These are phyloP conservation scores for Delia radicum DNA, from an alignment of 1,140 invertebrate genomes.

Conservation along the genomic window DNA sequence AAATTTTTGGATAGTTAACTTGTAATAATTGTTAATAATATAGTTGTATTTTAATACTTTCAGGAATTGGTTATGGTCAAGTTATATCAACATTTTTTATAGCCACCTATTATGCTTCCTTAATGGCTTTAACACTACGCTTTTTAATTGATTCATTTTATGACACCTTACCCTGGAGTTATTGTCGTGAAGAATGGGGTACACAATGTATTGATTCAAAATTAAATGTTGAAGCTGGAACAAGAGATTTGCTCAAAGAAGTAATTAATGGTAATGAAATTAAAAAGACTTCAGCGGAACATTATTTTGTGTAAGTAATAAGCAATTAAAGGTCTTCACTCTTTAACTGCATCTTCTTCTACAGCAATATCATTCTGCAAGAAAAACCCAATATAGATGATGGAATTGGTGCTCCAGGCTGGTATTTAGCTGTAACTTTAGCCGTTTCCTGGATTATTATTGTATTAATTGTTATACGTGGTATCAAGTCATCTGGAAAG, in stretches of 20 bases:
- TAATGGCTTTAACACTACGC: conserved; percentile 73
- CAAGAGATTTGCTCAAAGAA: not conserved
- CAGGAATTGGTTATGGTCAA: conserved; percentile 77
- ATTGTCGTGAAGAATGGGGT: conserved; percentile 64
- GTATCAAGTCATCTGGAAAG: conserved; percentile 76
- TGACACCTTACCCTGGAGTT: conserved; percentile 63
- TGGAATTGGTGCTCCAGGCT: conserved; percentile 70
- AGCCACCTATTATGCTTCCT: conserved; percentile 71
- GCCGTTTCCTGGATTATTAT: conserved; percentile 76
- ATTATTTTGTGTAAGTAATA: conserved; percentile 61
- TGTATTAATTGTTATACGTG: conserved; percentile 73
- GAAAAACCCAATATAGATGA: conserved; percentile 68
- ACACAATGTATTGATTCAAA: conserved; percentile 40
- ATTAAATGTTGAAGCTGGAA: not conserved
- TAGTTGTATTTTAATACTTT: not conserved
- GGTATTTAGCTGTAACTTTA: conserved; percentile 74
- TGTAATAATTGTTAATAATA: conserved; percentile 5
- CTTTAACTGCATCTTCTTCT: not conserved
- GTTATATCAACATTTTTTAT: conserved; percentile 70
- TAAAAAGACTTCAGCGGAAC: conserved; percentile 61
- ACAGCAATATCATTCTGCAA: conserved; percentile 66
- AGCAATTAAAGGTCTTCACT: not conserved
- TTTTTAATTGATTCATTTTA: conserved; percentile 67
- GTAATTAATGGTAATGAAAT: not conserved
- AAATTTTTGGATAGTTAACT: too few species aligned